These are phyloP conservation scores for Sussaba pulchella DNA, from an alignment of 2,888 invertebrate species.

Conservation along the genomic window DNA sequence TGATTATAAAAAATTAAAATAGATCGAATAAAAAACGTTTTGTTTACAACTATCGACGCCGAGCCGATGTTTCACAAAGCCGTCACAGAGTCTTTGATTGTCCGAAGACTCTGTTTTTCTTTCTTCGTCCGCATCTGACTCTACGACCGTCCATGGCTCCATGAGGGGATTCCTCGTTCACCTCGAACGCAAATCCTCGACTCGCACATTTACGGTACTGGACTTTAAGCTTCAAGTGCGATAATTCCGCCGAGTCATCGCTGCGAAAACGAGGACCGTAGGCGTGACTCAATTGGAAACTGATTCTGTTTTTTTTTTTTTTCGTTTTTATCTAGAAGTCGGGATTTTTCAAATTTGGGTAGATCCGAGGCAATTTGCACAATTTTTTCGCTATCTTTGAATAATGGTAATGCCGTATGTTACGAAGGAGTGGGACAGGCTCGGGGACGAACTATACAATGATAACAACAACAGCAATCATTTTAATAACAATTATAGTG, in stretches of 20 bases:
- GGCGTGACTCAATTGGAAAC: not conserved
- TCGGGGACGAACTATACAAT: too few species aligned
- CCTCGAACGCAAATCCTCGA: conserved; percentile 73
- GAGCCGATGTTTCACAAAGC: not conserved
- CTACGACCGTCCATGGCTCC: conserved; percentile 37
- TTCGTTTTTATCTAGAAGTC: conserved; percentile 23
- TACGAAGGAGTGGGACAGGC: not conserved
- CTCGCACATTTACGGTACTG: conserved; percentile 67
- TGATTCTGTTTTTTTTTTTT: conserved; percentile 39
- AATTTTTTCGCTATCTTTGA: too few species aligned
- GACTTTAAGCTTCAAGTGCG: conserved; percentile 48
- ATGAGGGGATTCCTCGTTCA: conserved; percentile 72
- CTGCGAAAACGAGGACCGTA: conserved; percentile 52
- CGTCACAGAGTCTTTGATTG: conserved; percentile 19
- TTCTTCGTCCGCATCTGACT: conserved; percentile 45
- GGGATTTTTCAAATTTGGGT: not conserved
- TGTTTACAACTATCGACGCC: not conserved
- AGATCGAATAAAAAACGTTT: too few species aligned
- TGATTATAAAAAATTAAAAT: conserved; percentile 7
- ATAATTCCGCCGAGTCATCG: conserved; percentile 63
- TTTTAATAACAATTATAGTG: not conserved
- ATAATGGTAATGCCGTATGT: conserved; percentile 3
- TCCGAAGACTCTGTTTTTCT: not conserved
- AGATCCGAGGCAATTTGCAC: conserved; percentile 12
- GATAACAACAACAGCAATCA: not conserved